These are phyloP conservation scores for Hecatera dysodea DNA, from an alignment of 2,888 invertebrate genomes.

Conservation along the genomic window DNA sequence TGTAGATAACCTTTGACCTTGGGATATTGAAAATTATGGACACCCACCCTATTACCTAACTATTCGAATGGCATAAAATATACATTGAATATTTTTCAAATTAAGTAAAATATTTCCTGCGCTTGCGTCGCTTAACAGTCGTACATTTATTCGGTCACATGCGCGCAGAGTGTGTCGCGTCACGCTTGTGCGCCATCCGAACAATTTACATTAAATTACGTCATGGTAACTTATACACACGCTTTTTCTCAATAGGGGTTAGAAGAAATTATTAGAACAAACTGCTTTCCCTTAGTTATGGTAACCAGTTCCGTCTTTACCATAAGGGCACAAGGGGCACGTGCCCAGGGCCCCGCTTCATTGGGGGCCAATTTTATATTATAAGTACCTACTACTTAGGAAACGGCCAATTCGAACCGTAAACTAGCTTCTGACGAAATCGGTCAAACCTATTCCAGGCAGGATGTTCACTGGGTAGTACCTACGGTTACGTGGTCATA, in stretches of 20 bases:
- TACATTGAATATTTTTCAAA: constrained; percentile 2
- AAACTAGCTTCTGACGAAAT: too few species aligned
- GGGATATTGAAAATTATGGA: neutral
- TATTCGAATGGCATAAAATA: neutral
- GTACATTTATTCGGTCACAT: constrained; percentile 19
- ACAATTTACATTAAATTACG: constrained; percentile 35
- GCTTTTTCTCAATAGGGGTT: neutral
- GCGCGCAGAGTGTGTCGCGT: constrained; percentile 12
- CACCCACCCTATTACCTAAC: neutral
- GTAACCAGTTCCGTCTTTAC: neutral
- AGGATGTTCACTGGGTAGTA: too few species aligned
- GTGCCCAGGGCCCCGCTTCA: too few species aligned
- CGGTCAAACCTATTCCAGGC: too few species aligned
- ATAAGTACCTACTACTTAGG: too few species aligned
- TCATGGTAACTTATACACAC: constrained; percentile 2
- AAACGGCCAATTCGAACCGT: too few species aligned
- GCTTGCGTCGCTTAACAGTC: constrained; percentile 12
- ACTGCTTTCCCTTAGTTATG: neutral
- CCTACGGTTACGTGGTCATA: too few species aligned
- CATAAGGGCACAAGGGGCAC: too few species aligned
- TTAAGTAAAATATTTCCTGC: neutral
- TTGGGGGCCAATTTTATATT: too few species aligned
- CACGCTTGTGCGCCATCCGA: constrained; percentile 39
- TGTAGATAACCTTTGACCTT: neutral
- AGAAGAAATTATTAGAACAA: neutral